These are phyloP conservation scores for Mus spretus DNA, from an alignment of 2,797 vertebrate species.

Conservation along the genomic window DNA sequence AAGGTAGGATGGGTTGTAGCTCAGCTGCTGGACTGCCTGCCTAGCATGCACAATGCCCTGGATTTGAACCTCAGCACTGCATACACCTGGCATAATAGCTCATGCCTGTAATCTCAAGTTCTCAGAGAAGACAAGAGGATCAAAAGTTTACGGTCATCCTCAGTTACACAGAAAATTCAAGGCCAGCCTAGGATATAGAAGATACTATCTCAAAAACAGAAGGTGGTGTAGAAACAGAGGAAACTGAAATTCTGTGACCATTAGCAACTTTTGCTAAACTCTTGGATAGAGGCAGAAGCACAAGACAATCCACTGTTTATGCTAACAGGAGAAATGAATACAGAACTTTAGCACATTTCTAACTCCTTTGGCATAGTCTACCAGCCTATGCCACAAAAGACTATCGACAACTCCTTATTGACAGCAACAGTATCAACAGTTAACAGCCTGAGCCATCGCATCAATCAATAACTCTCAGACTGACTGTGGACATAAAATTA, in stretches of 20 bases:
- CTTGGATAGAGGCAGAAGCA: conserved; percentile 40
- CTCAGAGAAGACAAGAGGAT: not conserved
- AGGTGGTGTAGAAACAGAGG: not conserved
- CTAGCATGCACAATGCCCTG: not conserved
- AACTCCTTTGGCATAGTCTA: not conserved
- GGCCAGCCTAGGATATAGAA: not conserved
- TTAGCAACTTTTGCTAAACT: not conserved
- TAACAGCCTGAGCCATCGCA: not conserved
- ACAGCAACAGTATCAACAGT: not conserved
- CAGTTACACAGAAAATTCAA: not conserved
- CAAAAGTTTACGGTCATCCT: not conserved
- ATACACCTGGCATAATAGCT: not conserved
- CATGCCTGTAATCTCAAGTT: not conserved
- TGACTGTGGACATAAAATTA: not conserved
- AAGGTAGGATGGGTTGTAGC: not conserved
- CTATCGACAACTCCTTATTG: not conserved
- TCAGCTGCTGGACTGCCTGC: not conserved
- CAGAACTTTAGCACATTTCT: not conserved
- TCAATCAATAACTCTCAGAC: not conserved
- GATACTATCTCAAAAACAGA: not conserved
- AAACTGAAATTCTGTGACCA: not conserved
- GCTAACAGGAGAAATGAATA: conserved; percentile 46
- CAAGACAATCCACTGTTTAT: not conserved
- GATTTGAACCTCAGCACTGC: not conserved
- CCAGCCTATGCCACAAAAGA: not conserved